phyloP scores from a whole-genome alignment of 2,113 vertebrate genomes.

The Zosterops borbonicus region DNA sequence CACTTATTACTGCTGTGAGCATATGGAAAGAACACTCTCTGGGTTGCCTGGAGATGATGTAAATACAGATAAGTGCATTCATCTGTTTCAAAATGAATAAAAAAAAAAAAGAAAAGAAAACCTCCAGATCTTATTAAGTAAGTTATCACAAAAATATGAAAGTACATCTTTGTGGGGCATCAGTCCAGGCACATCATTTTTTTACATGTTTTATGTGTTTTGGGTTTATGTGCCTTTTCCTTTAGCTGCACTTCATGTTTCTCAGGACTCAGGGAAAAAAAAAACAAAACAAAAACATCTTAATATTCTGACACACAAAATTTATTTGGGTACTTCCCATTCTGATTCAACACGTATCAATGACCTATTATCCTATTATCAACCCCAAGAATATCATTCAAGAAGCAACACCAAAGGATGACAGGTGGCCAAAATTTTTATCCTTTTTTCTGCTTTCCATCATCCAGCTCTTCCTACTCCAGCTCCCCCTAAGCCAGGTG shows the following conservation, averaged over 20 bases:
- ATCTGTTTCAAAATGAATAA: background rate
- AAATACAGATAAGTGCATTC: conserved; percentile 12
- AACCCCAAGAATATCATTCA: background rate
- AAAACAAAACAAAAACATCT: background rate
- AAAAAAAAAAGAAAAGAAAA: background rate
- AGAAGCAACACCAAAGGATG: background rate
- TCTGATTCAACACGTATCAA: background rate
- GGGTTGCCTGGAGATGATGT: background rate
- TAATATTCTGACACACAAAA: background rate
- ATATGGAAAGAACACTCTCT: background rate
- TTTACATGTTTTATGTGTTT: background rate
- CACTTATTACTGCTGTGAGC: background rate
- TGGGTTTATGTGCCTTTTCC: background rate
- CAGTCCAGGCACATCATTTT: background rate
- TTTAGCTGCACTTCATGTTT: background rate
- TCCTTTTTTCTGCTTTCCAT: background rate
- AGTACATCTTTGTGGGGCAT: background rate
- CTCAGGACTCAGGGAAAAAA: background rate
- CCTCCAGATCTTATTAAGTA: background rate
- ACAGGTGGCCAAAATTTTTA: background rate
- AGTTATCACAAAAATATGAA: background rate
- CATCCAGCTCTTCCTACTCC: background rate
- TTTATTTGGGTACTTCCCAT: background rate
- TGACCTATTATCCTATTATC: background rate
- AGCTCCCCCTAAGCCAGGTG: background rate